Evolutionary conservation across 2,888 invertebrate genomes (phyloP), one percentile per base, ranked within the genome.

Genomic region (Prenolepis imparis): DNA sequence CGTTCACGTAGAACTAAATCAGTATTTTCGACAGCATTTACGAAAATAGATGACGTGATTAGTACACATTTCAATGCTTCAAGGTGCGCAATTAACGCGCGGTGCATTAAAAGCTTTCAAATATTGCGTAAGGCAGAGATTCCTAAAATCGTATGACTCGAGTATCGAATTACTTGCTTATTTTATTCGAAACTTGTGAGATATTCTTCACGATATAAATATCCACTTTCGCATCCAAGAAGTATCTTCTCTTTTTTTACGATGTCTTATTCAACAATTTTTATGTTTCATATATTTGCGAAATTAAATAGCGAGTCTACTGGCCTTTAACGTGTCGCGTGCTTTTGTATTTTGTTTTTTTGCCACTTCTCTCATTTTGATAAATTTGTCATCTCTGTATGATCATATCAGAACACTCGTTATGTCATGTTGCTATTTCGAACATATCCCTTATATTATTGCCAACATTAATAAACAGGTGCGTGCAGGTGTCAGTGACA

Each of bases 1-100:
- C 61, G 80, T 77, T 24, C 41, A 48, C 67, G 80, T 68, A 78
- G 81, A 78, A 87, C 84, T 82, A 85, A 89, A 89, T 89, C 88
- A 87, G 87, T 92, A 91, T 91, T 93, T 93, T 92, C 84, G 89
- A 90, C 89, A 88, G 87, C 87, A 88, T 77, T 84, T 83, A 89
- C 91, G 86, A 89, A 93, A 93, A 93, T 93, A 93, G 85, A 84
- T 67, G 83, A 82, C 84, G 74, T 63, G 83, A 82, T 80, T 44
- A 74, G 74, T 74, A 59, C 48, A 61, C 63, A 72, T 77, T 82
- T 32, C 82, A 77, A 81, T 82, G 70, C 44, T 64, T 28, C 61
- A 36, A 21, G 48, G 32, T 3, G 68, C 63, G 68, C 63, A 83
- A 48, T 72, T 57, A 64, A 28, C 28, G 36, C 36, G 36, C 32